Conservation (phyloP, 2,113 vertebrate species). For the Murina feae region DNA sequence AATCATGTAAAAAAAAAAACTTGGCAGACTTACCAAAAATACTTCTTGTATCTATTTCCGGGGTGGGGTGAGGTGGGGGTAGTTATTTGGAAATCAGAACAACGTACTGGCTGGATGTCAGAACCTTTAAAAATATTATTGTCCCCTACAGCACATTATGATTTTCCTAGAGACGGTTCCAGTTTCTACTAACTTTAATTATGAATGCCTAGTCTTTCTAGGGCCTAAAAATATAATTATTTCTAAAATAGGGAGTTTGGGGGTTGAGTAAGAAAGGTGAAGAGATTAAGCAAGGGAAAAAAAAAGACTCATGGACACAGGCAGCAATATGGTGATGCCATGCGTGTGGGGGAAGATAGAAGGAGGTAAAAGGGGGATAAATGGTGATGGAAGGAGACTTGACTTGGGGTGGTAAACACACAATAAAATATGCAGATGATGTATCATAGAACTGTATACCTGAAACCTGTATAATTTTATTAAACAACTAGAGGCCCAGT, state of each 20-base stretch:
- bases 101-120: conserved; percentile 23
- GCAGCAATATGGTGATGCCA: neutral
- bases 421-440: neutral
- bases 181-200: conserved; percentile 37
- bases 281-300: neutral
- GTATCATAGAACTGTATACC: neutral
- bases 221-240: conserved; percentile 41
- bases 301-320: neutral
- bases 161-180: conserved; percentile 32
- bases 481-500: too few species aligned
- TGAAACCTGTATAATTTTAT: neutral
- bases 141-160: conserved; percentile 25
- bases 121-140: conserved; percentile 42
- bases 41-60: conserved; percentile 9
- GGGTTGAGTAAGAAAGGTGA: neutral
- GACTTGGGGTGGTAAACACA: neutral
- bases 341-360: neutral
- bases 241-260: neutral
- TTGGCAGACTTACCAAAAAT: conserved; percentile 35
- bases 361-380: neutral
- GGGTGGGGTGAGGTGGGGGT: rapidly evolving
- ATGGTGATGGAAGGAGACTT: neutral
- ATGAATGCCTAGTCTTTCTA: neutral
- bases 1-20: conserved; percentile 18
- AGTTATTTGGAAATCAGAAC: conserved; percentile 15